Conservation (phyloP, 2,888 invertebrate genomes). For the Arrhopalites spinosus region DNA sequence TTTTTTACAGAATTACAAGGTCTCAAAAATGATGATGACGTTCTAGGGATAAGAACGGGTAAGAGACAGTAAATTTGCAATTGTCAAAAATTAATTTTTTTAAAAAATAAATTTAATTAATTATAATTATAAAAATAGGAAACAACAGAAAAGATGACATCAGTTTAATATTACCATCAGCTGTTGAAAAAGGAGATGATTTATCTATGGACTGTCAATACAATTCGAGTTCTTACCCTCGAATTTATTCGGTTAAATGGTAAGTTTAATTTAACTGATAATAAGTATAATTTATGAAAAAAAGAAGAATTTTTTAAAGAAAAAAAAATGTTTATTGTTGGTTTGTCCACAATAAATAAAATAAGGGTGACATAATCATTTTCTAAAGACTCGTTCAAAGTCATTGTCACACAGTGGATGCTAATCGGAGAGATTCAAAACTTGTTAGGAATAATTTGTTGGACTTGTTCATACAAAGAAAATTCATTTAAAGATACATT, state of each 20-base stretch:
- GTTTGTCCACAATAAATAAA: too few relatives aligned
- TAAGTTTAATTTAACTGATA: constrained; percentile 34
- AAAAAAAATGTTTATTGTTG: too few relatives aligned
- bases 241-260: constrained; percentile 51
- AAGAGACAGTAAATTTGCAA: too few relatives aligned
- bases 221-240: constrained; percentile 32
- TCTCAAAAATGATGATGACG: background rate
- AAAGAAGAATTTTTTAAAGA: background rate
- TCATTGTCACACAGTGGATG: background rate
- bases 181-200: constrained; percentile 43
- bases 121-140: too few relatives aligned
- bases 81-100: too few relatives aligned
- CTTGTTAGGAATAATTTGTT: background rate
- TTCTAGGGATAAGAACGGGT: constrained; percentile 19
- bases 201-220: constrained; percentile 49
- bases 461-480: background rate
- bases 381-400: background rate
- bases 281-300: background rate
- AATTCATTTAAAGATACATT: background rate
- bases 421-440: background rate
- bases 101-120: too few relatives aligned
- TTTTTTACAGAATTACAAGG: constrained; percentile 16
- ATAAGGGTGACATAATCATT: background rate
- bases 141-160: constrained; percentile 43
- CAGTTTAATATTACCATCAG: constrained; percentile 37